Evolutionary conservation across 1,140 invertebrate species (phyloP).

Genomic region (Cydia amplana): DNA sequence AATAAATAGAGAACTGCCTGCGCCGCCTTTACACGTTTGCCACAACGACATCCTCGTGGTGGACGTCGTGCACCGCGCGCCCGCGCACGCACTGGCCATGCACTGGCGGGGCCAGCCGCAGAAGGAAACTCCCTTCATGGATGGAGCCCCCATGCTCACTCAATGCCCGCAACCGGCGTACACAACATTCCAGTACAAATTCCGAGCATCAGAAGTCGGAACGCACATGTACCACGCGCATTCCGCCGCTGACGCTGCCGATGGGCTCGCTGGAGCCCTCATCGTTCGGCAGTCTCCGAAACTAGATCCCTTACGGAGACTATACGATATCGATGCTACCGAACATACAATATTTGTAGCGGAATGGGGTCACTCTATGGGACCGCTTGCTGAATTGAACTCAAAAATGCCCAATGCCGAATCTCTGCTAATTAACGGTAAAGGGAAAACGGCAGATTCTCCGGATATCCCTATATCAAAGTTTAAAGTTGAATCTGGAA

Average conservation of each 20-base stretch:
- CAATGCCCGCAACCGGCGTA: slow-evolving; percentile 91
- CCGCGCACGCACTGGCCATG: slow-evolving; percentile 85
- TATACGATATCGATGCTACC: slow-evolving; percentile 89
- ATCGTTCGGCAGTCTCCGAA: slow-evolving; percentile 87
- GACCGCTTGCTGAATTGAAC: slow-evolving; percentile 70
- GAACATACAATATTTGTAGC: slow-evolving; percentile 88
- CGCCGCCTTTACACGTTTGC: slow-evolving; percentile 91
- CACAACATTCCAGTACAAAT: slow-evolving; percentile 91
- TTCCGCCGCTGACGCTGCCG: slow-evolving; percentile 85
- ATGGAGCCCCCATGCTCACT: slow-evolving; percentile 90
- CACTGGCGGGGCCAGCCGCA: slow-evolving; percentile 93
- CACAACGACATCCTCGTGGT: slow-evolving; percentile 92
- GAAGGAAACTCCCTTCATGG: slow-evolving; percentile 89
- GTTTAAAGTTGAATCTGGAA: slow-evolving; percentile 80
- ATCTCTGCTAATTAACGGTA: slow-evolving; percentile 80
- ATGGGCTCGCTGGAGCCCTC: slow-evolving; percentile 89
- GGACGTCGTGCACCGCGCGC: slow-evolving; percentile 89
- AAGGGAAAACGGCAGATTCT: slow-evolving; percentile 73
- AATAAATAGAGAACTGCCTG: slow-evolving; percentile 90
- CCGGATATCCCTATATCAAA: slow-evolving; percentile 72
- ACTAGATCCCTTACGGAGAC: slow-evolving; percentile 82
- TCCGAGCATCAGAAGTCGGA: slow-evolving; percentile 84
- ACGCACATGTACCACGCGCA: slow-evolving; percentile 89
- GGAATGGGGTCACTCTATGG: slow-evolving; percentile 84
- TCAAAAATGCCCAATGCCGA: slow-evolving; percentile 79